A percentile compares a stretch with the other conserved stretches of the same genome.
phyloP scores from a whole-genome alignment of 2,888 invertebrate species.

The Limnephilus rhombicus region DNA sequence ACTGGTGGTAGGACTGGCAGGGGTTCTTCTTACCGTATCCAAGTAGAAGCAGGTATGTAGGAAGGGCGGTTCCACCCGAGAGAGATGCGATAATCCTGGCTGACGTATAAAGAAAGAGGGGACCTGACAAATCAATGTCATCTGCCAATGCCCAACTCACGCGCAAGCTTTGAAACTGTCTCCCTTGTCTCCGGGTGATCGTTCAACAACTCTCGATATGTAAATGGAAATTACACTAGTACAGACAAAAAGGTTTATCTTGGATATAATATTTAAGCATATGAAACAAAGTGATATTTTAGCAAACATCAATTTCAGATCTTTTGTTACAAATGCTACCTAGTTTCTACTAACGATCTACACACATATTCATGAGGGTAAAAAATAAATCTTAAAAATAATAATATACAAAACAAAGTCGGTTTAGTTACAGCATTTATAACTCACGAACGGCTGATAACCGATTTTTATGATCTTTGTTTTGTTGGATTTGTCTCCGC shows the following conservation, averaged over 20 bases:
- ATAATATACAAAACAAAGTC: too few species aligned
- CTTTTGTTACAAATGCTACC: too few species aligned
- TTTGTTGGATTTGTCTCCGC: too few species aligned
- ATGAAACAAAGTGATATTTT: too few species aligned
- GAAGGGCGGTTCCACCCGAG: neutral
- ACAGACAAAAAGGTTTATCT: neutral
- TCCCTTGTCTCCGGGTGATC: neutral
- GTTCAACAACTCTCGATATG: constrained; percentile 4
- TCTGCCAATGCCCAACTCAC: constrained; percentile 7
- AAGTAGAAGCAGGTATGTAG: neutral
- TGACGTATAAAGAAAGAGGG: constrained; percentile 4
- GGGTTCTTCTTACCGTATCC: neutral
- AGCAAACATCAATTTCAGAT: too few species aligned
- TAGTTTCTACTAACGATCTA: too few species aligned
- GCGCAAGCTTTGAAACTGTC: constrained; percentile 3
- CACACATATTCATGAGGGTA: too few species aligned
- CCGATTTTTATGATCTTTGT: too few species aligned
- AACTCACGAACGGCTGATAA: too few species aligned
- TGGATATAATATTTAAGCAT: too few species aligned
- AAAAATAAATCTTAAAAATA: too few species aligned
- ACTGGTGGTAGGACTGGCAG: neutral
- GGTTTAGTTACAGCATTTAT: too few species aligned
- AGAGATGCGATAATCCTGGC: constrained; percentile 2
- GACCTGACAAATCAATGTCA: constrained; percentile 32
- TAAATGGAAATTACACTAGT: neutral